phyloP scores from a whole-genome alignment of 1,140 invertebrate genomes.

The Pseudomyrmex gracilis region DNA sequence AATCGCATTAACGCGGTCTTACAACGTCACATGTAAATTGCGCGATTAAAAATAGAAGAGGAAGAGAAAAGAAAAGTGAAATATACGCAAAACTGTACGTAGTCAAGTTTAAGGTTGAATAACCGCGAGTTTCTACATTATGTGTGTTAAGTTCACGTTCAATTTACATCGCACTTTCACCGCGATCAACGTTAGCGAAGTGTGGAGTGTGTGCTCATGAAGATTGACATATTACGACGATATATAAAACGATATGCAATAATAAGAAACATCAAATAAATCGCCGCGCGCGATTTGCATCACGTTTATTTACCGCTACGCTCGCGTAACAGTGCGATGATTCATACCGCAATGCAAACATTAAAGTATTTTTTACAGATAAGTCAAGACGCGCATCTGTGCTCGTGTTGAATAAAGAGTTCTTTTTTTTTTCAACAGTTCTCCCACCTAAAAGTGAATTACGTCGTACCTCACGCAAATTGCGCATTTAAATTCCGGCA shows the following conservation, averaged over 20 bases:
- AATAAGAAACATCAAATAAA: conserved; percentile 31
- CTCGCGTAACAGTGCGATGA: conserved; percentile 37
- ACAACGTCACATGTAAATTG: neutral
- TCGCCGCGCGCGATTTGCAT: conserved; percentile 11
- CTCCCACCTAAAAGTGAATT: conserved; percentile 14
- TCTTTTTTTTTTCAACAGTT: conserved; percentile 29
- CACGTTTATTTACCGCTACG: conserved; percentile 32
- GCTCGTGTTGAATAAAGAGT: no score
- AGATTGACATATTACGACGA: conserved; percentile 16
- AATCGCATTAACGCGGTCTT: neutral
- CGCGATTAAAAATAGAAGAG: no score
- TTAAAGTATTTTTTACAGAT: conserved; percentile 38
- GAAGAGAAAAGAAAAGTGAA: neutral
- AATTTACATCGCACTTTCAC: conserved; percentile 33
- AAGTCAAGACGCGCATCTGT: conserved; percentile 1
- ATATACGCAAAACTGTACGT: neutral
- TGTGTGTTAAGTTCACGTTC: conserved; percentile 39
- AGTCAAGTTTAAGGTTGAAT: conserved; percentile 46
- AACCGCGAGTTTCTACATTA: conserved; percentile 21
- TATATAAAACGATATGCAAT: neutral
- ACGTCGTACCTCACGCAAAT: neutral
- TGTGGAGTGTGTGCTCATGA: neutral
- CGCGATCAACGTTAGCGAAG: neutral
- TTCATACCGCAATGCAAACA: conserved; percentile 30
- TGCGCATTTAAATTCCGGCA: neutral